Evolutionary conservation across 2,113 vertebrate species (phyloP), one percentile per base, ranked within the genome.

Genomic region (Tamias sibiricus): DNA sequence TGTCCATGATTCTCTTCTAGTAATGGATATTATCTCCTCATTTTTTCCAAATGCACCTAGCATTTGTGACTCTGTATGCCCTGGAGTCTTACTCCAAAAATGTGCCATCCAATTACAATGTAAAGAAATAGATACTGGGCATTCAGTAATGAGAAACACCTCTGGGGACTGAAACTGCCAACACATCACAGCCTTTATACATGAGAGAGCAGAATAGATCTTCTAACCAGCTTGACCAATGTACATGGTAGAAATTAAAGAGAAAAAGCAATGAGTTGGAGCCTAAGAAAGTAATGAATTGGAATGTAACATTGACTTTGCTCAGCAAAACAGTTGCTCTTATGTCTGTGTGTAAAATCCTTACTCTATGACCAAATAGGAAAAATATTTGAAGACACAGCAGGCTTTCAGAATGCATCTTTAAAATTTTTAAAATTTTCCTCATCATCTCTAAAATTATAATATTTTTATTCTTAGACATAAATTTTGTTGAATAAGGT

Each of bases 21-120:
- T 98, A 97, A 95, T 72, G 49, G 6, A 49, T 86, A 92, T 89
- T 76, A 90, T 44, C n/a, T 49, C 24, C 37, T 95, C 57, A 28
- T 96, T 95, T 95, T 94, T 91, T 28, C 66, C 62, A 81, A 76
- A 62, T 11, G 11, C 94, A 80, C 16, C 62, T 54, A 28, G 28
- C 79, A 9, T 93, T 71, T 83, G 62, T 40, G 47, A 72, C 32
- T 49, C 16, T 35, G 6, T 79, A 42, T 90, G 37, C 32, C 89
- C 26, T 91, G 47, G 72, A 68, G 86, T 52, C 57, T 30, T 80
- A 44, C 90, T 97, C 20, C 87, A 92, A 47, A 57, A 81, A 57
- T 8, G 16, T 35, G 24, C 24, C 42, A 40, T 12, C 62, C 76
- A 96, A 57, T 52, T 66, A 68, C 40, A 75, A n/a, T 2, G n/a